Evolutionary conservation across 35 echinoderm and acorn worm species (phyloP).

Genomic region (Nesometra sesokonis): DNA sequence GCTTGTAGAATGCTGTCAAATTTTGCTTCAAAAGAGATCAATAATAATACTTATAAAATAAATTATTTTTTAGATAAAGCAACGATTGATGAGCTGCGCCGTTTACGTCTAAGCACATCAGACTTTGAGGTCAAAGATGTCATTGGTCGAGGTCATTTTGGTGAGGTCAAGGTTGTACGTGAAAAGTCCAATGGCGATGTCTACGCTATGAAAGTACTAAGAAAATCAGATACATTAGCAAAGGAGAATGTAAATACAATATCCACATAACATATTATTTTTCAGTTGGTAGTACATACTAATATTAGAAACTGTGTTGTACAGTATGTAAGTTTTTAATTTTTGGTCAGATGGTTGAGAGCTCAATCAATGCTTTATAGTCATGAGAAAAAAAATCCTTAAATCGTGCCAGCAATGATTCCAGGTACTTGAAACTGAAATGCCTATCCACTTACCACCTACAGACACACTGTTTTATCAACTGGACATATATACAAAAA

Average conservation of each 20-base stretch:
- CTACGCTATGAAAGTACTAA: constrained; percentile 73
- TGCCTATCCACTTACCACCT: no score
- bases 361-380: no score
- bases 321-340: no score
- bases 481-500: no score
- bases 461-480: no score
- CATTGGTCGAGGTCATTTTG: constrained; percentile 79
- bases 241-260: constrained; percentile 62
- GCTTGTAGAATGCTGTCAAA: no score
- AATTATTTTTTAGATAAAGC: constrained; percentile 20
- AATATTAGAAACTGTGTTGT: background rate
- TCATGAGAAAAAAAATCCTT: no score
- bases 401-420: no score
- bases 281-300: background rate
- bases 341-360: no score
- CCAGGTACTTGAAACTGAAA: no score
- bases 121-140: constrained; percentile 84
- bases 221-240: constrained; percentile 49
- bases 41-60: no score
- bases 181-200: constrained; percentile 60
- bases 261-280: background rate
- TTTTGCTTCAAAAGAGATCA: no score
- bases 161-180: constrained; percentile 55
- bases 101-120: constrained; percentile 38
- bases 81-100: constrained; percentile 28